Evolutionary conservation across 2,113 vertebrate species (phyloP), one percentile per base, ranked within the genome.

Genomic region (Onychostruthus taczanowskii): DNA sequence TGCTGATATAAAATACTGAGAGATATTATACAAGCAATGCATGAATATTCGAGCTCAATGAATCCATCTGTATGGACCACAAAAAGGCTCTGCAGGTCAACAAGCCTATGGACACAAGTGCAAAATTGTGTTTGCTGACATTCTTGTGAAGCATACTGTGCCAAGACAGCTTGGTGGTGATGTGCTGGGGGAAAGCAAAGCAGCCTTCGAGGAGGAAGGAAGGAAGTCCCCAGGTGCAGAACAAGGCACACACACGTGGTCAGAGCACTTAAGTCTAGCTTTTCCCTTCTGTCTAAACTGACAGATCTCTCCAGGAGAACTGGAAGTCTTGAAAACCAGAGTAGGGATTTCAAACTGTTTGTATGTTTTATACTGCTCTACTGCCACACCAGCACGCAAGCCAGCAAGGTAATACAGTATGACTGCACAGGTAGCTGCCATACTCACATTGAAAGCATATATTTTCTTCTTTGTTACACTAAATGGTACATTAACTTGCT

Each of bases 231-330:
- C 52, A 18, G 13, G 1, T 6, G 21, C 70, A 55, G 63, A 85
- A 33, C 43, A 43, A 46, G 68, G 28, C 37, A 28, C 0, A 3
- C 17, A 21, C 24, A 28, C 0, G 0, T 31, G 41, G 52, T 14
- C 80, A 66, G 69, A 87, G 39, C 30, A 53, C 62, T 87, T 81
- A 67, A 50, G 8, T 44, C 37, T 7, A 56, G 58, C n/a, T 84
- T 87, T 84, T 44, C 19, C 66, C 35, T 87, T 72, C 70, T 72
- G 4, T 31, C 53, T 78, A 24, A 82, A 64, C 23, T 30, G 70
- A 27, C 22, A 69, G 37, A 35, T 58, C 11, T 58, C 73, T 74
- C 46, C 37, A 44, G 43, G 44, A 76, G 67, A 86, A 76, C 31
- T 11, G 35, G 11, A 87, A 64, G 26, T 44, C 58, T 89, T 88